Conservation (phyloP, 2,888 invertebrate species). For the Drosophila picticornis region DNA sequence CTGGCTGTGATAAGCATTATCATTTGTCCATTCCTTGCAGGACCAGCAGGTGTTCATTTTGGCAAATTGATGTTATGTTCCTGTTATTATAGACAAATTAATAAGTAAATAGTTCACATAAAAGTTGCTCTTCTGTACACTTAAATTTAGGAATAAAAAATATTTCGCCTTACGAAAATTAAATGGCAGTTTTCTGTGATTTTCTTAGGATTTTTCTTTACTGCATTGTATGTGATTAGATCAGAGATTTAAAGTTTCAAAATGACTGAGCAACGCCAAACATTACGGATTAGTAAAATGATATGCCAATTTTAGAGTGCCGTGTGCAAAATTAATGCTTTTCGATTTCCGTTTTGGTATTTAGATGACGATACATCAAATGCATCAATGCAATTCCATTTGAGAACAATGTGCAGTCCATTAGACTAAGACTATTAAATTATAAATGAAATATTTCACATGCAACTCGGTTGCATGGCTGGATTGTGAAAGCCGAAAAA, state of each 20-base stretch:
- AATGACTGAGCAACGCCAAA: neutral
- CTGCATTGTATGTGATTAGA: neutral
- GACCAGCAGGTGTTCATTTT: neutral
- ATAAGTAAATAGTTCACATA: too few species aligned
- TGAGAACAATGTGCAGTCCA: slow-evolving; percentile 32
- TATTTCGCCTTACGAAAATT: neutral
- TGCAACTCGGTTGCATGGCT: neutral
- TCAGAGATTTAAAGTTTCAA: neutral
- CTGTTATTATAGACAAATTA: neutral
- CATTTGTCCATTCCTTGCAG: slow-evolving; percentile 30
- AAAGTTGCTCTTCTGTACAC: neutral
- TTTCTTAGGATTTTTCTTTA: neutral
- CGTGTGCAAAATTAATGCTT: slow-evolving; percentile 4
- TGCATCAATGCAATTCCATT: neutral
- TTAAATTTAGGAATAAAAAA: too few species aligned
- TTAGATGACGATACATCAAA: slow-evolving; percentile 10
- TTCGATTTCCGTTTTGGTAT: slow-evolving; percentile 14
- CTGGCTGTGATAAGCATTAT: slow-evolving; percentile 22
- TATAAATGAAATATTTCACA: slow-evolving; percentile 24
- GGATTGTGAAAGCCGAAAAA: slow-evolving; percentile 30
- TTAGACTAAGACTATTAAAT: slow-evolving; percentile 41
- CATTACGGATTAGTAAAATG: neutral
- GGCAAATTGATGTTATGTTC: neutral
- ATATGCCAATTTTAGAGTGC: neutral
- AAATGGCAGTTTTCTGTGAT: neutral